A percentile compares a stretch with the other conserved stretches of the same genome.
Conservation (phyloP, 1,140 invertebrate genomes). For the Macrobrachium nipponense region DNA sequence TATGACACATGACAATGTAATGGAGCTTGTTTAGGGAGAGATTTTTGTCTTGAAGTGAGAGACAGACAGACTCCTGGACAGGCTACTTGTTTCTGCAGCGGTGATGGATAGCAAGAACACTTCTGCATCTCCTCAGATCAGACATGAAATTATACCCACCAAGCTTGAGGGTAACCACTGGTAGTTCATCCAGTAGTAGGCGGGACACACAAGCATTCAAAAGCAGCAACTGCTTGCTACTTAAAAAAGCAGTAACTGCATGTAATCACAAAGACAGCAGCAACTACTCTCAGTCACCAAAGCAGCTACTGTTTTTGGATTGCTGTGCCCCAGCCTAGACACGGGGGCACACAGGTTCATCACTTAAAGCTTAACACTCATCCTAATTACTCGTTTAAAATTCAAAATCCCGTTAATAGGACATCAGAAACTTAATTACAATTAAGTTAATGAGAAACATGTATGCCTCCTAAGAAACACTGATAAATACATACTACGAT, state of each 20-base stretch:
- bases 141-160: conserved; percentile 32
- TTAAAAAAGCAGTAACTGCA: too few species aligned
- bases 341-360: conserved; percentile 26
- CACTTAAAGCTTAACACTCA: conserved; percentile 44
- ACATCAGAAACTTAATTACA: conserved; percentile 35
- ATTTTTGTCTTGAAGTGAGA: not conserved
- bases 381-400: conserved; percentile 44
- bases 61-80: conserved; percentile 48
- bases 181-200: conserved; percentile 29
- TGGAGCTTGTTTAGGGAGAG: not conserved
- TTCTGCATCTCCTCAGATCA: conserved; percentile 45
- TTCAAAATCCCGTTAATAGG: conserved; percentile 35
- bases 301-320: not conserved
- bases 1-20: too few species aligned
- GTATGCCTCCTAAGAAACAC: conserved; percentile 54
- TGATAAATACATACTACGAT: conserved; percentile 56
- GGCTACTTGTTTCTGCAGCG: conserved; percentile 47
- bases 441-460: conserved; percentile 45
- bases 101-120: conserved; percentile 32
- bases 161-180: conserved; percentile 45
- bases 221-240: conserved; percentile 35
- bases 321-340: conserved; percentile 15
- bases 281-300: too few species aligned
- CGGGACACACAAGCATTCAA: conserved; percentile 34
- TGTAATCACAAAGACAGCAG: too few species aligned